These are phyloP conservation scores for Eupsilia transversa DNA, from an alignment of 2,888 invertebrate genomes.

Conservation along the genomic window DNA sequence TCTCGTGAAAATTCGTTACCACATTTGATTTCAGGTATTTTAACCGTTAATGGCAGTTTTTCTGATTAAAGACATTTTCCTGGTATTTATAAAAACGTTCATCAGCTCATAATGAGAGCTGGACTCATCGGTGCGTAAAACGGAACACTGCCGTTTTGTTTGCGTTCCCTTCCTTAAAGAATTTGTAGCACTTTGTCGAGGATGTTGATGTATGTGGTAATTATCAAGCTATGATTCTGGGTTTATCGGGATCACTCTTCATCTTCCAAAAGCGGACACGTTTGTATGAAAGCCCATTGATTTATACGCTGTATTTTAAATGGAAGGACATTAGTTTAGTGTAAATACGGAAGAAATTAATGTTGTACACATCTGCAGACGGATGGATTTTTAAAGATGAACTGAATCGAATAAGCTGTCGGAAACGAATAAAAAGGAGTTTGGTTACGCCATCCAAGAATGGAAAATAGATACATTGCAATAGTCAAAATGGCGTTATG, in stretches of 20 bases:
- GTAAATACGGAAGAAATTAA: too few species aligned
- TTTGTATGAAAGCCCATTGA: too few species aligned
- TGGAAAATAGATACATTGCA: too few species aligned
- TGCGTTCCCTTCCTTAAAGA: not conserved
- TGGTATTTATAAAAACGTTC: not conserved
- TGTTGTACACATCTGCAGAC: not conserved
- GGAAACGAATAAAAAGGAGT: not conserved
- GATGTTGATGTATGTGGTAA: not conserved
- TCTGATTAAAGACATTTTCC: not conserved
- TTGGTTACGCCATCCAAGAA: not conserved
- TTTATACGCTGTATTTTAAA: too few species aligned
- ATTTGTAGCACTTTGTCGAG: constrained; percentile 17
- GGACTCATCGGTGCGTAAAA: not conserved
- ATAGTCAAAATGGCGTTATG: not conserved
- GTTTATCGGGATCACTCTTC: not conserved
- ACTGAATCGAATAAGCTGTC: not conserved
- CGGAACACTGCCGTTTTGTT: constrained; percentile 21
- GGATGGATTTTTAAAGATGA: not conserved
- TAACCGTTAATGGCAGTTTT: not conserved
- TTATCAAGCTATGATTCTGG: not conserved
- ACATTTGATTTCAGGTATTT: not conserved
- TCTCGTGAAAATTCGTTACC: too few species aligned
- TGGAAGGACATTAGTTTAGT: too few species aligned
- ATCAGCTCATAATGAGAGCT: constrained; percentile 1
- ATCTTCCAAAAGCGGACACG: not conserved